A percentile compares a stretch with the other conserved stretches of the same genome.
These are phyloP conservation scores for Spatulosminthurus flaviceps DNA, from an alignment of 2,888 invertebrate species.

Conservation along the genomic window DNA sequence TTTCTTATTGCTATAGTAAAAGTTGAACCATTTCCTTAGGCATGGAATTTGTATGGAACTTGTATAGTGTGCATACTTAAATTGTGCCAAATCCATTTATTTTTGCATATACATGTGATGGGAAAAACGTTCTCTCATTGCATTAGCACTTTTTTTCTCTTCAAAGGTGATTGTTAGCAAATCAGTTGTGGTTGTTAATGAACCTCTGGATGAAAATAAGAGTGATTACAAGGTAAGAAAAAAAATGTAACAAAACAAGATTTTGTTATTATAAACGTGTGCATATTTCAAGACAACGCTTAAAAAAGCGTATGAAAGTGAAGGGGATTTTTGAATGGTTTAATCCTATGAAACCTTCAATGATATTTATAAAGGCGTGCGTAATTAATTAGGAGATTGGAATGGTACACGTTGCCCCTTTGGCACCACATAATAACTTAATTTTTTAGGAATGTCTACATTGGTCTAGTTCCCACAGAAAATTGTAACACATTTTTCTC, in stretches of 20 bases:
- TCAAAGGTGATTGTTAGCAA: not conserved
- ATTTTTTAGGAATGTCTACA: constrained; percentile 18
- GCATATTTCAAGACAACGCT: too few relatives aligned
- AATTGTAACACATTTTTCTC: not conserved
- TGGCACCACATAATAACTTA: constrained; percentile 35
- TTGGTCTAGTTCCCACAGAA: not conserved
- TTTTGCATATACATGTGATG: too few relatives aligned
- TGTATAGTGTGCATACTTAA: not conserved
- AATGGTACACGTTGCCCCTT: not conserved
- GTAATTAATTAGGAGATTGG: too few relatives aligned
- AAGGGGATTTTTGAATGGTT: too few relatives aligned
- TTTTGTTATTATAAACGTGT: too few relatives aligned
- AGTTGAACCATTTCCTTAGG: not conserved
- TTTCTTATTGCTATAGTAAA: not conserved
- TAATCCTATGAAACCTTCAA: too few relatives aligned
- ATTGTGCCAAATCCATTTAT: too few relatives aligned
- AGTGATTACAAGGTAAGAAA: not conserved
- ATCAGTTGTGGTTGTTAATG: not conserved
- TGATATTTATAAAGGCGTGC: too few relatives aligned
- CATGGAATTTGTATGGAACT: not conserved
- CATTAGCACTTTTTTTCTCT: not conserved
- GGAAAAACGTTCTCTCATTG: not conserved
- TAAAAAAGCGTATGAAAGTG: too few relatives aligned
- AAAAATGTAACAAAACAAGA: not conserved
- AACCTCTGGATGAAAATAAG: not conserved